These are phyloP conservation scores for Syndactyla subalaris DNA, from an alignment of 2,797 vertebrate genomes.

Conservation along the genomic window DNA sequence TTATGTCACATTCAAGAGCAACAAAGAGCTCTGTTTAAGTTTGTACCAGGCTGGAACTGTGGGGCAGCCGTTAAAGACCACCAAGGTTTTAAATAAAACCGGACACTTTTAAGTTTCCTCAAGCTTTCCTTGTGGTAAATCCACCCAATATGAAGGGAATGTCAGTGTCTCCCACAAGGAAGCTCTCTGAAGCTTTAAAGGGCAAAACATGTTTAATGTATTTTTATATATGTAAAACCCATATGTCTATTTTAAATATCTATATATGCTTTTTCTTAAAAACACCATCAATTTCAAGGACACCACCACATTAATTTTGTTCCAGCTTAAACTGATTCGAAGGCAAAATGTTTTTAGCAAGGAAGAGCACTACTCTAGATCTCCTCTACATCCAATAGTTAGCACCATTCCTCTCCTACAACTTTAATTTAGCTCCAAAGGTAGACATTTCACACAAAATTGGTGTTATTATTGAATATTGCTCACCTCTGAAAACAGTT, in stretches of 20 bases:
- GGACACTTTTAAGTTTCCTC: slow-evolving; percentile 62
- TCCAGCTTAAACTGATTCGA: not conserved
- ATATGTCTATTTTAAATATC: not conserved
- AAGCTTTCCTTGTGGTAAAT: slow-evolving; percentile 34
- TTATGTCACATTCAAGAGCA: slow-evolving; percentile 75
- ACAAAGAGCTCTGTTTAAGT: slow-evolving; percentile 75
- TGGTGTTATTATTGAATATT: not conserved
- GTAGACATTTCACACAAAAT: not conserved
- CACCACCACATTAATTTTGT: not conserved
- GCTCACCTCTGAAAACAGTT: not conserved
- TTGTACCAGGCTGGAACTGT: slow-evolving; percentile 66
- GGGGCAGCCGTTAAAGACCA: slow-evolving; percentile 67
- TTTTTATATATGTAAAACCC: not conserved
- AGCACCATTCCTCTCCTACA: not conserved
- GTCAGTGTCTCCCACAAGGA: slow-evolving; percentile 19
- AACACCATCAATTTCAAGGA: not conserved
- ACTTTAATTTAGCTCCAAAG: not conserved
- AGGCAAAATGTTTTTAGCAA: not conserved
- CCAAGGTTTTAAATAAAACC: slow-evolving; percentile 71
- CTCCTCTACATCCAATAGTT: not conserved
- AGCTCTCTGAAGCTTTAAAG: not conserved
- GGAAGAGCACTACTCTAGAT: not conserved
- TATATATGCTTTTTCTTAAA: not conserved
- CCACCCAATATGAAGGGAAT: slow-evolving; percentile 43
- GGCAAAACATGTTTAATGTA: not conserved